phyloP scores from a whole-genome alignment of 2,888 invertebrate genomes.

The Carterocephalus palaemon region DNA sequence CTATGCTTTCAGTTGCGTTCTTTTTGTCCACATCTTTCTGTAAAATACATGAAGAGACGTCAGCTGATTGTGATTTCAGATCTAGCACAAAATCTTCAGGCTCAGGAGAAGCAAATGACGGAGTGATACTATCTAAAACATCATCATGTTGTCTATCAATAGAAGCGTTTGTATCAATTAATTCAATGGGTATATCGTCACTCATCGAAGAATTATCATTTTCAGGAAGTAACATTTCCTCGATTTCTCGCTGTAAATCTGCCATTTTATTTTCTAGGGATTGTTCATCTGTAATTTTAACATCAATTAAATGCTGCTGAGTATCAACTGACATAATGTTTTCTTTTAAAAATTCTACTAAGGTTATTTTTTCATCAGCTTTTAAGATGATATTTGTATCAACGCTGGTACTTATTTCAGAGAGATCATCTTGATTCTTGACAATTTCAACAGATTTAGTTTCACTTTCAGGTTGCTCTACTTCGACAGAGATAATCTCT shows the following conservation, averaged over 20 bases:
- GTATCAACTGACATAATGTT: slow-evolving; percentile 34
- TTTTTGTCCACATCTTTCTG: slow-evolving; percentile 43
- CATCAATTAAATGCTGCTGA: slow-evolving; percentile 24
- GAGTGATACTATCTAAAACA: slow-evolving; percentile 53
- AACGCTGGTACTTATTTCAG: slow-evolving; percentile 10
- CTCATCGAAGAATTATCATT: slow-evolving; percentile 63
- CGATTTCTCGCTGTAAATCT: slow-evolving; percentile 71
- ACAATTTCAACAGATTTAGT: slow-evolving; percentile 12
- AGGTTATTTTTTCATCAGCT: slow-evolving; percentile 21
- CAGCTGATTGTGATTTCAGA: slow-evolving; percentile 11
- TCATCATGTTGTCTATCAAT: slow-evolving; percentile 56
- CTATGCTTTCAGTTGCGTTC: slow-evolving; percentile 54
- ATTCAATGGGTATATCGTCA: slow-evolving; percentile 57
- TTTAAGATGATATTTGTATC: not conserved
- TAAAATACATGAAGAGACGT: not conserved
- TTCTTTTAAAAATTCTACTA: slow-evolving; percentile 34
- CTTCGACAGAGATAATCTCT: slow-evolving; percentile 51
- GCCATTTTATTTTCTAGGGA: slow-evolving; percentile 73
- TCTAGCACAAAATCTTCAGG: slow-evolving; percentile 40
- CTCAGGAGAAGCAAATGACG: slow-evolving; percentile 59
- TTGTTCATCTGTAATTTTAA: slow-evolving; percentile 57
- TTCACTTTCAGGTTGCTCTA: slow-evolving; percentile 33
- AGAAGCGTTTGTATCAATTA: slow-evolving; percentile 46
- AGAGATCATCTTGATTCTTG: slow-evolving; percentile 12
- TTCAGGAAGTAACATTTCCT: slow-evolving; percentile 70